Evolutionary conservation across 2,888 invertebrate species (phyloP).

Genomic region (Scaeva pyrastri): DNA sequence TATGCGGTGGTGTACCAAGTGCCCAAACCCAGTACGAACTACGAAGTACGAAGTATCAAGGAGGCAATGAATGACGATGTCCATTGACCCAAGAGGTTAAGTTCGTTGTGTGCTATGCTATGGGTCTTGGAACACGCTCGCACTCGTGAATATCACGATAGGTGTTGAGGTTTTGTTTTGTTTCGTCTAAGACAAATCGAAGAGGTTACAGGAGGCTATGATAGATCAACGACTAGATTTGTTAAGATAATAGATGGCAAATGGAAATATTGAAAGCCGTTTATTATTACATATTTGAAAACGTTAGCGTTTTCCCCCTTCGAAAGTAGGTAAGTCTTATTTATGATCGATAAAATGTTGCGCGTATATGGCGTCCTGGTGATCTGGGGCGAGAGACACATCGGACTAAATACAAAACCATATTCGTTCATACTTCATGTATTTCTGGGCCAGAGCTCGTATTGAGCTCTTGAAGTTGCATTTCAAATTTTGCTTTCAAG

Average conservation of each 20-base stretch:
- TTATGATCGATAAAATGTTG: too few species aligned
- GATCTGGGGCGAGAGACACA: too few species aligned
- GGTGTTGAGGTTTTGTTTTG: conserved; percentile 26
- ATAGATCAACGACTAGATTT: conserved; percentile 12
- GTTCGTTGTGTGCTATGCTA: conserved; percentile 46
- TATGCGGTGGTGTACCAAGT: not conserved
- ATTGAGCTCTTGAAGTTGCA: too few species aligned
- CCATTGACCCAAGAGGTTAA: conserved; percentile 67
- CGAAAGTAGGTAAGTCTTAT: not conserved
- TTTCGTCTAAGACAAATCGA: conserved; percentile 35
- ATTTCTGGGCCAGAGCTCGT: too few species aligned
- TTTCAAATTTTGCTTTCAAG: too few species aligned
- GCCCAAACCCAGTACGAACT: not conserved
- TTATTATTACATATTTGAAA: not conserved
- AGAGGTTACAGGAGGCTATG: conserved; percentile 1
- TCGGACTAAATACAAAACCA: too few species aligned
- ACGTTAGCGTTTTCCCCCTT: not conserved
- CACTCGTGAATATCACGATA: conserved; percentile 24
- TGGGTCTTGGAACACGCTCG: conserved; percentile 32
- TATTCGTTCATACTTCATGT: too few species aligned
- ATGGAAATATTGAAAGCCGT: not conserved
- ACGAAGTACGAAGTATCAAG: conserved; percentile 14
- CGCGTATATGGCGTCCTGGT: too few species aligned
- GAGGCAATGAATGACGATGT: conserved; percentile 60
- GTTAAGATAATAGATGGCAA: not conserved